A percentile compares a stretch with the other conserved stretches of the same genome.
phyloP scores from a whole-genome alignment of 2,797 vertebrate genomes.

The Molossus molossus region DNA sequence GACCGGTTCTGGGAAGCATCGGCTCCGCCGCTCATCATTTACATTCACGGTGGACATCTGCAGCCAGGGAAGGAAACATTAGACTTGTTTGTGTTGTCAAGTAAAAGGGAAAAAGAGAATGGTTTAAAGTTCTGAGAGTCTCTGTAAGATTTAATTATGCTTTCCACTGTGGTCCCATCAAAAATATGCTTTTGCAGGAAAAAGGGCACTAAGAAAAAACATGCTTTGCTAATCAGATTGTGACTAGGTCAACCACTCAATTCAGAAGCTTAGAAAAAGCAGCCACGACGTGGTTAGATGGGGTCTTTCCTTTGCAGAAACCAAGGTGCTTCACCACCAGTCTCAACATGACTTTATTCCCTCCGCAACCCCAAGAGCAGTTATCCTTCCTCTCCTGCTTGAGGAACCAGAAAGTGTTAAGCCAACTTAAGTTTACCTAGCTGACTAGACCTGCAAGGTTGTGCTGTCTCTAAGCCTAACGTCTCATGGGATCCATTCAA shows the following conservation, averaged over 20 bases:
- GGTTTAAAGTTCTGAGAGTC: slow-evolving; percentile 80
- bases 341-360: neutral
- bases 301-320: slow-evolving; percentile 40
- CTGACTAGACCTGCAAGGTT: slow-evolving; percentile 62
- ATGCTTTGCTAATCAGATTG: slow-evolving; percentile 71
- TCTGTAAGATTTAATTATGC: slow-evolving; percentile 85
- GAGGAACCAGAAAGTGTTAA: neutral
- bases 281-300: neutral
- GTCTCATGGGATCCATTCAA: slow-evolving; percentile 20
- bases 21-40: slow-evolving; percentile 84
- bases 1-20: slow-evolving; percentile 74
- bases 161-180: slow-evolving; percentile 82
- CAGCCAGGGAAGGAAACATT: slow-evolving; percentile 84
- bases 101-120: slow-evolving; percentile 82
- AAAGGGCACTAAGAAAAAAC: slow-evolving; percentile 77
- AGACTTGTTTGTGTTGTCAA: slow-evolving; percentile 85
- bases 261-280: slow-evolving; percentile 66
- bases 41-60: slow-evolving; percentile 88
- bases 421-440: slow-evolving; percentile 2
- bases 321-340: neutral
- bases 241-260: slow-evolving; percentile 74
- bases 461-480: slow-evolving; percentile 58
- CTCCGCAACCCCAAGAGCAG: neutral
- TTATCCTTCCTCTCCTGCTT: neutral
- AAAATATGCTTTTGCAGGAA: slow-evolving; percentile 79